phyloP scores from a whole-genome alignment of 1,140 invertebrate genomes.

The Drusus annulatus region DNA sequence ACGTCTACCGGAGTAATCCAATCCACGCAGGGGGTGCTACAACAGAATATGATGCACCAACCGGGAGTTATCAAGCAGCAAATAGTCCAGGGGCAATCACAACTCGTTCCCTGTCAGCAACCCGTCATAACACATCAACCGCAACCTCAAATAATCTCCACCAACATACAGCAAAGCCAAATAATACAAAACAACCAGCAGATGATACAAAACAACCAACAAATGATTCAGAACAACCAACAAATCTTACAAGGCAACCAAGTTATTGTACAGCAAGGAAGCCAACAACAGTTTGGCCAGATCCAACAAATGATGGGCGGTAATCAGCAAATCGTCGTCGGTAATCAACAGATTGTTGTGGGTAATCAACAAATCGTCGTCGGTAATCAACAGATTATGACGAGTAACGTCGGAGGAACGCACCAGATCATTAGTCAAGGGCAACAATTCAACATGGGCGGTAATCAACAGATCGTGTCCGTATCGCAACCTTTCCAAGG shows the following conservation, averaged over 20 bases:
- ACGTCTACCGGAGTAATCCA: slow-evolving; percentile 49
- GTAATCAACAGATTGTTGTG: slow-evolving; percentile 49
- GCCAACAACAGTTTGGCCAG: slow-evolving; percentile 63
- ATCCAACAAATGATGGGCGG: slow-evolving; percentile 55
- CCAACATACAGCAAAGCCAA: slow-evolving; percentile 65
- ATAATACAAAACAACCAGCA: slow-evolving; percentile 63
- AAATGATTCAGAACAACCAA: slow-evolving; percentile 61
- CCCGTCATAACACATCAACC: slow-evolving; percentile 69
- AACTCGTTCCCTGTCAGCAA: slow-evolving; percentile 68
- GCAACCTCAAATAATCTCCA: slow-evolving; percentile 63
- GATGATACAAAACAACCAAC: slow-evolving; percentile 43
- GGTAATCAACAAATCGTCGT: slow-evolving; percentile 62
- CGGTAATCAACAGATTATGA: slow-evolving; percentile 64
- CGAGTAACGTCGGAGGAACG: slow-evolving; percentile 37
- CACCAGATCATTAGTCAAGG: slow-evolving; percentile 49
- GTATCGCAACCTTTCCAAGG: slow-evolving; percentile 42
- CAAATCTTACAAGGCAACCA: slow-evolving; percentile 54
- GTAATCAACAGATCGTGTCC: slow-evolving; percentile 44
- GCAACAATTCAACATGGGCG: slow-evolving; percentile 38
- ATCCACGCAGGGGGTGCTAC: slow-evolving; percentile 47
- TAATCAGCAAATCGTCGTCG: slow-evolving; percentile 60
- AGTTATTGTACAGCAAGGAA: slow-evolving; percentile 64
- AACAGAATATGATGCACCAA: slow-evolving; percentile 47
- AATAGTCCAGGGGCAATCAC: slow-evolving; percentile 69
- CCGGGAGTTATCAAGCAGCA: slow-evolving; percentile 62